Percentiles rank a stretch among this genome's conserved stretches.
Evolutionary conservation across 2,113 vertebrate genomes (phyloP).

Genomic region (Megalops atlanticus): DNA sequence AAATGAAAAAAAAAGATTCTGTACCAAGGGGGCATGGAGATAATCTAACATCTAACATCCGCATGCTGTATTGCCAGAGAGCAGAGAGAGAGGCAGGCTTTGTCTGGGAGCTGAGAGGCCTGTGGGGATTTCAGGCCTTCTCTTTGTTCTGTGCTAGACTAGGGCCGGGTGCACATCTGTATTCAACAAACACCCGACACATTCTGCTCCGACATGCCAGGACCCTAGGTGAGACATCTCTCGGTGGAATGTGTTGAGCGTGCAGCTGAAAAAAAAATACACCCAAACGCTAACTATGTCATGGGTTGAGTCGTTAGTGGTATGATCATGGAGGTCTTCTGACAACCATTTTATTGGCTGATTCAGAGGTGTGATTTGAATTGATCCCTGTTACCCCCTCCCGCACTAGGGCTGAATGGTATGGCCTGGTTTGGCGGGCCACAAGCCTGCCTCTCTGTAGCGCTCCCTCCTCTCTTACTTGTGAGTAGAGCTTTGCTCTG

Average conservation of each 20-base stretch:
- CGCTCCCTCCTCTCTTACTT: constrained; percentile 75
- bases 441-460: constrained; percentile 48
- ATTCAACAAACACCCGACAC: neutral
- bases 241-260: neutral
- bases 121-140: neutral
- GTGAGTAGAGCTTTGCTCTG: constrained; percentile 84
- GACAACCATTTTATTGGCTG: too few species aligned
- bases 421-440: neutral
- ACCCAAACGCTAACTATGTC: neutral
- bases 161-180: neutral
- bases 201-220: neutral
- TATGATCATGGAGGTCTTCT: too few species aligned
- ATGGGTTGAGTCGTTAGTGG: neutral
- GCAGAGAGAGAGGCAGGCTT: constrained; percentile 51
- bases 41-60: constrained; percentile 36
- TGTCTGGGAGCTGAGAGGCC: neutral
- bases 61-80: constrained; percentile 42
- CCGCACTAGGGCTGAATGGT: neutral
- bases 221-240: neutral
- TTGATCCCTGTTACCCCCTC: too few species aligned
- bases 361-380: too few species aligned
- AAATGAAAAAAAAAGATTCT: constrained; percentile 16
- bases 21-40: constrained; percentile 18
- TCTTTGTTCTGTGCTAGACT: neutral
- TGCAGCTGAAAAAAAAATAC: neutral